These are phyloP conservation scores for Malurus elegans DNA, from an alignment of 2,113 vertebrate species.

Conservation along the genomic window DNA sequence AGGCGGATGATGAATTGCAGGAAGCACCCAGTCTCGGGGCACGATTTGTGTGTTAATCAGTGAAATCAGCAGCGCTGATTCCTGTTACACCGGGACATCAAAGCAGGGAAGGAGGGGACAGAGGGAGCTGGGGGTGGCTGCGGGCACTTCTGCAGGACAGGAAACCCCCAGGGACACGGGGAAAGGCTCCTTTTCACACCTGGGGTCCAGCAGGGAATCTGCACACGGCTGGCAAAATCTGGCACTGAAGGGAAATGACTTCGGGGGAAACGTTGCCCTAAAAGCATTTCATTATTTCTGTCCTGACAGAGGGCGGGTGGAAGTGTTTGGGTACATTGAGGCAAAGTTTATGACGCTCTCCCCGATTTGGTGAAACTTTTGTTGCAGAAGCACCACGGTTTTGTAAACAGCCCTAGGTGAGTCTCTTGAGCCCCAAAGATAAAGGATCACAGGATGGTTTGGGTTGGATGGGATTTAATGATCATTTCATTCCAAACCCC, in stretches of 20 bases:
- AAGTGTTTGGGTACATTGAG: rapidly evolving
- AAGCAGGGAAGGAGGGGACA: background rate
- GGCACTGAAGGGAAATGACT: background rate
- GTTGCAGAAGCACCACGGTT: background rate
- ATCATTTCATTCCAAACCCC: background rate
- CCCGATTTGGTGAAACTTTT: rapidly evolving
- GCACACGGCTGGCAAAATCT: background rate
- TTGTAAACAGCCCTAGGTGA: background rate
- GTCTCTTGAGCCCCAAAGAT: background rate
- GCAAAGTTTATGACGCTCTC: background rate
- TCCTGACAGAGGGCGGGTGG: background rate
- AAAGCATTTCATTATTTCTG: background rate
- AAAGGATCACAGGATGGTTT: background rate
- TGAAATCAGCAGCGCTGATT: background rate
- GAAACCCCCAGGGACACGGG: background rate
- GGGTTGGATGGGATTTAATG: background rate
- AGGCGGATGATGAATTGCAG: background rate
- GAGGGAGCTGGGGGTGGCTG: background rate
- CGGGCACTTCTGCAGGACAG: background rate
- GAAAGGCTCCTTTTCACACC: background rate
- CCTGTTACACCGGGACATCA: background rate
- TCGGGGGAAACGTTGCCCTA: background rate
- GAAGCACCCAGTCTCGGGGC: background rate
- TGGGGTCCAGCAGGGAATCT: background rate
- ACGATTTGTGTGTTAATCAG: background rate